Conservation (phyloP, 1,140 invertebrate genomes). For the Helicorthomorpha holstii region DNA sequence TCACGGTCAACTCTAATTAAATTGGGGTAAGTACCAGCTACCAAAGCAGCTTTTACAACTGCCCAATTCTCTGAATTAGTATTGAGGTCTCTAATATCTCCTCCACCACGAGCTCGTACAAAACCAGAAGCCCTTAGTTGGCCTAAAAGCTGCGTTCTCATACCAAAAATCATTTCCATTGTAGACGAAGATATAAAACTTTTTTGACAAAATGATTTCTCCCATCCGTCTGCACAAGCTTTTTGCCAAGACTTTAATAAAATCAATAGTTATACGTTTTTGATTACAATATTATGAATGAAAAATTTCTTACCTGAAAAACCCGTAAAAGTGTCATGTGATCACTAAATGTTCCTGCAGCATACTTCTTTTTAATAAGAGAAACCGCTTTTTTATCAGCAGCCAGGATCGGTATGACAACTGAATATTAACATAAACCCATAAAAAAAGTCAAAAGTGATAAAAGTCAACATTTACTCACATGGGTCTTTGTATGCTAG, state of each 20-base stretch:
- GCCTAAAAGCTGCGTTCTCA: slow-evolving; percentile 52
- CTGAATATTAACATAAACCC: slow-evolving; percentile 48
- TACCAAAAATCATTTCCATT: slow-evolving; percentile 64
- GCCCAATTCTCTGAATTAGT: slow-evolving; percentile 76
- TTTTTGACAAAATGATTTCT: slow-evolving; percentile 54
- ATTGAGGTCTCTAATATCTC: slow-evolving; percentile 62
- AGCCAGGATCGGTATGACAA: slow-evolving; percentile 51
- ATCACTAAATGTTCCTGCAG: slow-evolving; percentile 65
- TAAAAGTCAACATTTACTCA: slow-evolving; percentile 13
- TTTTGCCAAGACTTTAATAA: slow-evolving; percentile 37
- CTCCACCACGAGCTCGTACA: slow-evolving; percentile 50
- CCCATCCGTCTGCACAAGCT: slow-evolving; percentile 45
- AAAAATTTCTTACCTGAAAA: slow-evolving; percentile 49
- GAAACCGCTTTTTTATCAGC: slow-evolving; percentile 41
- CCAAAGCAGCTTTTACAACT: slow-evolving; percentile 74
- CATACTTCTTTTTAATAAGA: slow-evolving; percentile 45
- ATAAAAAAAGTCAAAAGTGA: slow-evolving; percentile 5
- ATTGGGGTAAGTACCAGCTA: slow-evolving; percentile 74
- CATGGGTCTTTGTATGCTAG: slow-evolving; percentile 57
- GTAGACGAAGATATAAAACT: slow-evolving; percentile 61
- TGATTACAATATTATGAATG: not conserved
- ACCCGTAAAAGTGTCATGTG: slow-evolving; percentile 72
- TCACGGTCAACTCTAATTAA: slow-evolving; percentile 49
- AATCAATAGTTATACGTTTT: too few relatives aligned
- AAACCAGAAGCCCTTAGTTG: slow-evolving; percentile 72